Evolutionary conservation across 2,113 vertebrate species (phyloP).

Genomic region (Vombatus ursinus): DNA sequence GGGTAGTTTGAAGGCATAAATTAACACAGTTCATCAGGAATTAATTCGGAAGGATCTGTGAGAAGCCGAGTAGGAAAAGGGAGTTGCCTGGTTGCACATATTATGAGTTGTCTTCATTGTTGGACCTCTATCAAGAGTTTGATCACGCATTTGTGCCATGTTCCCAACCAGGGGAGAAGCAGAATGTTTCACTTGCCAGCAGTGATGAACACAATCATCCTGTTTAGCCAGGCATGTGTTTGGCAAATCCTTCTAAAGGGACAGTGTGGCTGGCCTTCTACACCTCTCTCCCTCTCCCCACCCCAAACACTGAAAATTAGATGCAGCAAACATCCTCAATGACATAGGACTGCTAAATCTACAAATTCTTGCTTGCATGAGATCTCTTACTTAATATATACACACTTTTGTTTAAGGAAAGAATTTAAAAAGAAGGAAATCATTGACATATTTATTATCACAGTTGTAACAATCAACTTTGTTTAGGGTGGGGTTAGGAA

Average conservation of each 20-base stretch:
- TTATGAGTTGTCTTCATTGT: neutral
- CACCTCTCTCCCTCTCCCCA: neutral
- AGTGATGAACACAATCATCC: neutral
- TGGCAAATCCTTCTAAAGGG: neutral
- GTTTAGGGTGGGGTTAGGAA: neutral
- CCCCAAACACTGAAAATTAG: neutral
- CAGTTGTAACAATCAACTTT: neutral
- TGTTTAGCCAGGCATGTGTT: neutral
- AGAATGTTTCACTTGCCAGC: neutral
- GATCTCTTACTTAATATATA: neutral
- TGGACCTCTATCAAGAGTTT: neutral
- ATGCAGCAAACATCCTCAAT: neutral
- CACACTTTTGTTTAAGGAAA: neutral
- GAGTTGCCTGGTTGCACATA: neutral
- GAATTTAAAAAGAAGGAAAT: neutral
- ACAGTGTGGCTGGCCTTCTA: neutral
- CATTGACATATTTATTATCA: neutral
- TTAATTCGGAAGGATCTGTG: conserved; percentile 2
- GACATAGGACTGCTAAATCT: neutral
- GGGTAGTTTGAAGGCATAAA: neutral
- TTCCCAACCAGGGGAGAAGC: conserved; percentile 14
- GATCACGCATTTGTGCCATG: neutral
- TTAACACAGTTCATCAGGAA: neutral
- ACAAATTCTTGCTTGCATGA: neutral
- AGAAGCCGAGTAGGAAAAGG: neutral